Evolutionary conservation across 2,797 vertebrate species (phyloP).

Genomic region (Syngnathus acus): DNA sequence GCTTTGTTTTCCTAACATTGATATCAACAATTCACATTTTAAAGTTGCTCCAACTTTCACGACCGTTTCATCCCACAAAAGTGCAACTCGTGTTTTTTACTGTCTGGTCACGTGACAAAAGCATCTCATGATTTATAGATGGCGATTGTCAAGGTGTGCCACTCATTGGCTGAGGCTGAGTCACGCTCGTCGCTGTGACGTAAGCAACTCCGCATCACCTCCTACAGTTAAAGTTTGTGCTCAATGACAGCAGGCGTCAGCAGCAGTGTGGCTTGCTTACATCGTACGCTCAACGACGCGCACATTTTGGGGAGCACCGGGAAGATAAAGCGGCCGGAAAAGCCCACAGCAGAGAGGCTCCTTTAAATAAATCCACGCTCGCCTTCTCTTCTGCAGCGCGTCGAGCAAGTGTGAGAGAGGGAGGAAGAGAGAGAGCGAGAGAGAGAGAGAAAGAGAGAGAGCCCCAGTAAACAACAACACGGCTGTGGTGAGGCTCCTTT

Average conservation of each 20-base stretch:
- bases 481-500: conserved; percentile 10
- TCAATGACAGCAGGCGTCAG: conserved; percentile 23
- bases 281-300: background rate
- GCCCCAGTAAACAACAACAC: conserved; percentile 56
- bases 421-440: conserved; percentile 3
- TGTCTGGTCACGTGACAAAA: background rate
- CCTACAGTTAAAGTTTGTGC: background rate
- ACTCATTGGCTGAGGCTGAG: conserved; percentile 2
- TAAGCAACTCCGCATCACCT: background rate
- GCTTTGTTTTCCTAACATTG: too few species aligned
- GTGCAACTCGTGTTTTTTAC: background rate
- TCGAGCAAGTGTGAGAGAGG: conserved; percentile 4
- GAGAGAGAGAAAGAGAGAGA: conserved; percentile 14
- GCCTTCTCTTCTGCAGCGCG: conserved; percentile 20
- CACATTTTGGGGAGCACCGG: conserved; percentile 28
- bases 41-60: too few species aligned
- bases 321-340: conserved; percentile 56
- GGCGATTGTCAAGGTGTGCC: background rate
- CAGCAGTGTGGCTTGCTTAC: conserved; percentile 13
- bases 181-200: background rate
- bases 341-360: conserved; percentile 51
- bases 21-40: too few species aligned
- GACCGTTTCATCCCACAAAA: too few species aligned
- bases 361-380: conserved; percentile 60
- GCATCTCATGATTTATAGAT: background rate